Percentiles rank a stretch among this genome's conserved stretches.
Conservation (phyloP, 2,888 invertebrate species). For the Ichneumon xanthorius region DNA sequence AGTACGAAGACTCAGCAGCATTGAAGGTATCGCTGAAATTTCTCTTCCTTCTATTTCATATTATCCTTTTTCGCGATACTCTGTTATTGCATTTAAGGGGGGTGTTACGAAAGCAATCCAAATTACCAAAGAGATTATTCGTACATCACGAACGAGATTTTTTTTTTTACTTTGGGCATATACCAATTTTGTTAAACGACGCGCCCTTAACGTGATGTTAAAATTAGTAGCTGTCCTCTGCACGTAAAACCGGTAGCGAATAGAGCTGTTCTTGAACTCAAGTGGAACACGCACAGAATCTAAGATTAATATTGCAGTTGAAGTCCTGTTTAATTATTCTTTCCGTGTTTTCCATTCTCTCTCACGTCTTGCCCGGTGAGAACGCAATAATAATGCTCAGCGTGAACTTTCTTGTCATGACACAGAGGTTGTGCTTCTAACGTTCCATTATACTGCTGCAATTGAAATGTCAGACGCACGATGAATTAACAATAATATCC, state of each 20-base stretch:
- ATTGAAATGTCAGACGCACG: constrained; percentile 82
- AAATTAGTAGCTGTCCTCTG: not conserved
- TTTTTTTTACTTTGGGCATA: not conserved
- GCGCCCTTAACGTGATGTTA: not conserved
- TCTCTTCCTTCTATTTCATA: constrained; percentile 4
- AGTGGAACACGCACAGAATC: not conserved
- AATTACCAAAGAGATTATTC: not conserved
- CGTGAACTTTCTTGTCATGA: constrained; percentile 66
- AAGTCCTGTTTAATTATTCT: constrained; percentile 27
- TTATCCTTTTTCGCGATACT: not conserved
- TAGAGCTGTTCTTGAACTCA: constrained; percentile 1
- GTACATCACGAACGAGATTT: not conserved
- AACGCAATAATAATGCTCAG: constrained; percentile 55
- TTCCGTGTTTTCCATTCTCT: constrained; percentile 10
- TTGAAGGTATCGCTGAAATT: constrained; percentile 16
- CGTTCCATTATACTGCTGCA: constrained; percentile 75
- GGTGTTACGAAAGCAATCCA: not conserved
- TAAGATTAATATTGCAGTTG: not conserved
- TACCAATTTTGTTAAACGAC: not conserved
- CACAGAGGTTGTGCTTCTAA: constrained; percentile 51
- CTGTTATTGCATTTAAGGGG: not conserved
- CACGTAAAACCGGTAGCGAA: not conserved
- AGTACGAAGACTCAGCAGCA: constrained; percentile 13
- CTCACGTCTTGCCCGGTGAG: constrained; percentile 14
- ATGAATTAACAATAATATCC: constrained; percentile 83